A percentile compares a stretch with the other conserved stretches of the same genome.
Evolutionary conservation across 2,888 invertebrate genomes (phyloP).

Genomic region (Tetragnatha montana): DNA sequence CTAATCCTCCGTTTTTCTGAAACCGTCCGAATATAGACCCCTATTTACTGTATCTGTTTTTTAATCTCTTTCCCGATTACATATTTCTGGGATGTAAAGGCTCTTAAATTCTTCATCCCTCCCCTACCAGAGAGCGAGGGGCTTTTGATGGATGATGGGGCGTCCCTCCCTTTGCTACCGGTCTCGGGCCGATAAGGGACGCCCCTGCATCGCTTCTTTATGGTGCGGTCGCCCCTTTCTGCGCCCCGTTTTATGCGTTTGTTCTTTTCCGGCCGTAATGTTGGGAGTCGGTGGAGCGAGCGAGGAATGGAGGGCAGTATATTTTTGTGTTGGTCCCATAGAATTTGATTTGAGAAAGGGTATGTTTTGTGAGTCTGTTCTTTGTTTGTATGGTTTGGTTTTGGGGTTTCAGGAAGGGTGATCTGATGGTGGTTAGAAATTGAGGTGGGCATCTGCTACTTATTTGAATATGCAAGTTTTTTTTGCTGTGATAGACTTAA

Average conservation of each 20-base stretch:
- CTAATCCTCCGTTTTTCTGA: not conserved
- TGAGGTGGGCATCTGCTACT: not conserved
- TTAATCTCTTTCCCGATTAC: conserved; percentile 25
- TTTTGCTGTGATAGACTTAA: not conserved
- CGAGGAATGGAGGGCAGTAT: not conserved
- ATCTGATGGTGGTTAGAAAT: not conserved
- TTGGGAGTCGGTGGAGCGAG: not conserved
- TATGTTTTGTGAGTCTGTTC: too few species aligned
- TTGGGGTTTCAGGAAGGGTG: not conserved
- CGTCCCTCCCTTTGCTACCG: conserved; percentile 22
- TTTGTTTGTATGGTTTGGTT: too few species aligned
- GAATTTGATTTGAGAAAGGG: not conserved
- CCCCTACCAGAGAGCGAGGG: conserved; percentile 8
- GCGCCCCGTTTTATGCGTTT: not conserved
- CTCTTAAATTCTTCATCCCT: conserved; percentile 12
- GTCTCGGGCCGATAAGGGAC: conserved; percentile 22
- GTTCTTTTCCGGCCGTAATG: not conserved
- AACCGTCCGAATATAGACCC: conserved; percentile 13
- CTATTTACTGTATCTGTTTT: conserved; percentile 14
- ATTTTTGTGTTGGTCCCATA: too few species aligned
- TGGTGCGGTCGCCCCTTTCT: not conserved
- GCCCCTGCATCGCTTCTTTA: not conserved
- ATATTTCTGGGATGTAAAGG: conserved; percentile 35
- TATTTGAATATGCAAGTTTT: not conserved
- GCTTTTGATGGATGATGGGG: conserved; percentile 51